Evolutionary conservation across 1,140 invertebrate genomes (phyloP).

Genomic region (Bombus cullumanus): DNA sequence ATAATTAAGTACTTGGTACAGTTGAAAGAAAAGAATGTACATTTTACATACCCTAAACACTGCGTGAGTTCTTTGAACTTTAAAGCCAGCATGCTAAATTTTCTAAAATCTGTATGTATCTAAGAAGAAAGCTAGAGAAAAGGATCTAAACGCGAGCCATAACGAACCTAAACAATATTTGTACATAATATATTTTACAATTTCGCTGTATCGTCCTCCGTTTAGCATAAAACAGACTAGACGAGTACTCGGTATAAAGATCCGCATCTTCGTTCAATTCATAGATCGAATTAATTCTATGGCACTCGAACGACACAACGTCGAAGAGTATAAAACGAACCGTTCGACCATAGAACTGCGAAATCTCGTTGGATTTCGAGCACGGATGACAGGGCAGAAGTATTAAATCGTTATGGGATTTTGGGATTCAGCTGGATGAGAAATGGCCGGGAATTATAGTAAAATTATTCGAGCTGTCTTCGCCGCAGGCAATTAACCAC

Average conservation of each 20-base stretch:
- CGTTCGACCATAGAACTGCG: neutral
- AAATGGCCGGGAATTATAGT: slow-evolving; percentile 2
- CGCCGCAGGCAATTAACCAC: neutral
- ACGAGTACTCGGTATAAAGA: neutral
- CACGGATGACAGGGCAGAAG: neutral
- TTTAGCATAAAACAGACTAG: neutral
- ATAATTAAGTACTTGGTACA: no score
- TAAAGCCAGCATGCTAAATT: no score
- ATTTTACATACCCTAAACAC: no score
- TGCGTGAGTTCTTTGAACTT: no score
- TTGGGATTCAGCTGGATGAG: neutral
- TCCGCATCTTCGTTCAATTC: neutral
- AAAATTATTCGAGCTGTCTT: slow-evolving; percentile 16
- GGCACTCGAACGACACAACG: no score
- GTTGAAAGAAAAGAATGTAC: no score
- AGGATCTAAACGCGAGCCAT: no score
- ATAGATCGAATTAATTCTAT: neutral
- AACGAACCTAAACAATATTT: no score
- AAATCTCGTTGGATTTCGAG: slow-evolving; percentile 1
- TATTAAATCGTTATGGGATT: neutral
- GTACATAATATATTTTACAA: neutral
- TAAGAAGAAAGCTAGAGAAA: no score
- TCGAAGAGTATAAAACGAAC: neutral
- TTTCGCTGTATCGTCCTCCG: no score
- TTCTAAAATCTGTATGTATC: no score